These are phyloP conservation scores for Lasius fuliginosus DNA, from an alignment of 2,888 invertebrate genomes.

Conservation along the genomic window DNA sequence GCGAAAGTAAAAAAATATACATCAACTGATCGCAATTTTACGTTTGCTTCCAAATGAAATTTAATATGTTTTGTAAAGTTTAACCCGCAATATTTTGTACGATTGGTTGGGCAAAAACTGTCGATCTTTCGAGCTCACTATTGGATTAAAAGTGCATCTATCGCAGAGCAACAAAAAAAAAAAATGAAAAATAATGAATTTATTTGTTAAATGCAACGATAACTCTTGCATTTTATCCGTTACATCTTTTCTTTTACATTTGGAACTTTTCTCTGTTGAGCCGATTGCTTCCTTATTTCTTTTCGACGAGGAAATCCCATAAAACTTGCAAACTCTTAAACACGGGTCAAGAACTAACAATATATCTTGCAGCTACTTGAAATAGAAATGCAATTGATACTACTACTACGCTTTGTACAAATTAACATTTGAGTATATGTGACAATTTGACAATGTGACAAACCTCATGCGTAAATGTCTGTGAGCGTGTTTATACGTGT, in stretches of 20 bases:
- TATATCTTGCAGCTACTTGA: not conserved
- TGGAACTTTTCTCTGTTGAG: not conserved
- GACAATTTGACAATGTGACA: slow-evolving; percentile 30
- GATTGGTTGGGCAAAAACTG: not conserved
- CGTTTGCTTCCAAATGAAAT: not conserved
- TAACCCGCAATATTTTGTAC: not conserved
- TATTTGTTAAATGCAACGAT: not conserved
- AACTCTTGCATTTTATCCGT: not conserved
- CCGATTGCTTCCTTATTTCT: not conserved
- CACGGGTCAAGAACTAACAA: not conserved
- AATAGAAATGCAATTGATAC: slow-evolving; percentile 1
- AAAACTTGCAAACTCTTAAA: not conserved
- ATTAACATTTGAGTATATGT: slow-evolving; percentile 25
- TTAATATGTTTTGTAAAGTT: not conserved
- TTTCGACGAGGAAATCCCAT: not conserved
- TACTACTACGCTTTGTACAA: slow-evolving; percentile 3
- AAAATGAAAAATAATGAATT: not conserved
- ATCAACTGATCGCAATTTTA: not conserved
- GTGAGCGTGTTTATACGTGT: not conserved
- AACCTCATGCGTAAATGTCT: not conserved
- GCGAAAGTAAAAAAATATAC: not conserved
- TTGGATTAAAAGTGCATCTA: not conserved
- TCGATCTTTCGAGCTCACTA: not conserved
- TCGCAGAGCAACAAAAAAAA: too few relatives aligned
- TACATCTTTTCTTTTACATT: not conserved